A percentile compares a stretch with the other conserved stretches of the same genome.
phyloP scores from a whole-genome alignment of 2,113 vertebrate genomes.

The Oostethus manadensis region DNA sequence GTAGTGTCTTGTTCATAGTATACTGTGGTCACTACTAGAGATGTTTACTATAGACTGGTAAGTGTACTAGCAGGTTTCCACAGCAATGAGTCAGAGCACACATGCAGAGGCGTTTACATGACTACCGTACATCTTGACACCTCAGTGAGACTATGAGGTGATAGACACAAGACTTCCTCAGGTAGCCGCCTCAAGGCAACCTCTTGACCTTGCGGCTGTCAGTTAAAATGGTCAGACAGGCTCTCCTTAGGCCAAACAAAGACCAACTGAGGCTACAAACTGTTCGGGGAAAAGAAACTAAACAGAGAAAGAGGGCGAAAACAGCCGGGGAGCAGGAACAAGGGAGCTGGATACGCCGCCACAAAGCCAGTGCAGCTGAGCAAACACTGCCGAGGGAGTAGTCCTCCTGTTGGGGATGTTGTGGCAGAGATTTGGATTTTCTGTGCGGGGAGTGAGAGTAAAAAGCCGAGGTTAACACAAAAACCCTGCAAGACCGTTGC shows the following conservation, averaged over 20 bases:
- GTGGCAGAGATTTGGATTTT: constrained; percentile 55
- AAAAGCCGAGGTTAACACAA: constrained; percentile 51
- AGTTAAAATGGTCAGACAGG: constrained; percentile 32
- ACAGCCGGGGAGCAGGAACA: constrained; percentile 54
- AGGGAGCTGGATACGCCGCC: constrained; percentile 45
- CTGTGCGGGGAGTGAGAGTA: constrained; percentile 35
- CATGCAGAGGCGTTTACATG: constrained; percentile 38
- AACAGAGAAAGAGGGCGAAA: constrained; percentile 58
- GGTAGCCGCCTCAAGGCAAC: constrained; percentile 48
- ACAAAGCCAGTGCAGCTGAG: constrained; percentile 71
- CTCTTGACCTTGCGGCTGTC: constrained; percentile 38
- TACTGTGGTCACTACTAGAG: constrained; percentile 16
- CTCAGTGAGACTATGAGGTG: constrained; percentile 42
- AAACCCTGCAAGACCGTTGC: constrained; percentile 55
- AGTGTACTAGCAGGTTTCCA: constrained; percentile 8
- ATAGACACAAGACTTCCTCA: constrained; percentile 51
- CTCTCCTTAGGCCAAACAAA: constrained; percentile 47
- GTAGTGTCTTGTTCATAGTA: not conserved
- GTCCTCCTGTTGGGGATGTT: constrained; percentile 58
- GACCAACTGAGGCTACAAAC: constrained; percentile 60
- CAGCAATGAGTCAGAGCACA: constrained; percentile 26
- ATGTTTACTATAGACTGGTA: constrained; percentile 13
- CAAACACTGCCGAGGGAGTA: constrained; percentile 67
- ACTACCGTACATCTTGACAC: constrained; percentile 53
- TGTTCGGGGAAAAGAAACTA: constrained; percentile 55